These are phyloP conservation scores for Catotricha subobsoleta DNA, from an alignment of 2,888 invertebrate species.

Conservation along the genomic window DNA sequence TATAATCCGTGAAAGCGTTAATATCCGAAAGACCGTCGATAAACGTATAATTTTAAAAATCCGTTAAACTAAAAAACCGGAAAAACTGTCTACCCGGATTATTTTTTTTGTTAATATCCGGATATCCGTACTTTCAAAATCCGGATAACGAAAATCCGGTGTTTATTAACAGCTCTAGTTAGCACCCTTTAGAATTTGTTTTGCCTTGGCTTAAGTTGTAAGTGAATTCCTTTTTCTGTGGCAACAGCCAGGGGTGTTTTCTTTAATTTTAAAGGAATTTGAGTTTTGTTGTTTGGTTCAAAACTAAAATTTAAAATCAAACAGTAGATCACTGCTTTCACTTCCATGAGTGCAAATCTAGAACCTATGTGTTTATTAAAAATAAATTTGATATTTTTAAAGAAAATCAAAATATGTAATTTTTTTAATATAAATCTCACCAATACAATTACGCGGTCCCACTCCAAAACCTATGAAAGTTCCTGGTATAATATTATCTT, in stretches of 20 bases:
- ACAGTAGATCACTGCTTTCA: conserved; percentile 8
- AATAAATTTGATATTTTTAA: conserved; percentile 18
- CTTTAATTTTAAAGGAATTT: conserved; percentile 8
- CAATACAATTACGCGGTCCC: conserved; percentile 45
- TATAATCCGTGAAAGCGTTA: too few relatives aligned
- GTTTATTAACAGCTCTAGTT: too few relatives aligned
- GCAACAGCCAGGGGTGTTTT: not conserved
- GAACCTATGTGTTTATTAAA: conserved; percentile 13
- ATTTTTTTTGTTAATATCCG: too few relatives aligned
- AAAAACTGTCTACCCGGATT: too few relatives aligned
- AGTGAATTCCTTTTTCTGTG: conserved; percentile 2
- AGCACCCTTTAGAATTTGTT: too few relatives aligned
- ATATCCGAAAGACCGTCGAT: too few relatives aligned
- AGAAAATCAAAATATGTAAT: conserved; percentile 10
- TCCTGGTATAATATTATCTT: conserved; percentile 29
- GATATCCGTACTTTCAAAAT: too few relatives aligned
- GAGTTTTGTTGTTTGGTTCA: conserved; percentile 7
- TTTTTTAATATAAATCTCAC: conserved; percentile 17
- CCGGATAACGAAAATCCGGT: too few relatives aligned
- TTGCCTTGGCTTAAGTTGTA: not conserved
- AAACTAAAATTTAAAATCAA: conserved; percentile 7
- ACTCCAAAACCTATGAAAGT: conserved; percentile 37
- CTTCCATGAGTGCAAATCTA: conserved; percentile 10
- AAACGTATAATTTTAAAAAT: too few relatives aligned
- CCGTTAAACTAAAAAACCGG: too few relatives aligned